Evolutionary conservation across 2,797 vertebrate genomes (phyloP).

Genomic region (Ciconia nigra): DNA sequence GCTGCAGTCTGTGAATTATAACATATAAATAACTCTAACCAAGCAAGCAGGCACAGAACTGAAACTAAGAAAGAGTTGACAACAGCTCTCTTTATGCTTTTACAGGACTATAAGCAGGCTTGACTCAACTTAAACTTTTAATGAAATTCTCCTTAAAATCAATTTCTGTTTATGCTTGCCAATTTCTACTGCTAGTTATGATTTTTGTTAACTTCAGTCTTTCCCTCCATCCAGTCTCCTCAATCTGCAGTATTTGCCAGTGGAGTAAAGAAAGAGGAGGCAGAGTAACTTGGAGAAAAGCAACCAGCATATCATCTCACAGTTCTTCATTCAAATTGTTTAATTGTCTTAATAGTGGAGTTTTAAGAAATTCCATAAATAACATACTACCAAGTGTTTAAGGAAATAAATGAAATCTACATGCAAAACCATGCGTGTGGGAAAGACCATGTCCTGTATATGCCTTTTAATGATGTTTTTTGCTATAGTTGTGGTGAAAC

Average conservation of each 20-base stretch:
- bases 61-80: not conserved
- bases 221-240: not conserved
- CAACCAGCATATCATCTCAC: not conserved
- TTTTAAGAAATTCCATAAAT: not conserved
- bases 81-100: not conserved
- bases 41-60: not conserved
- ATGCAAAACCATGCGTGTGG: not conserved
- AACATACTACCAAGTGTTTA: not conserved
- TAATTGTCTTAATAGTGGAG: not conserved
- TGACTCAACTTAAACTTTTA: not conserved
- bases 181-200: not conserved
- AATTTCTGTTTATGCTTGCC: not conserved
- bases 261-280: not conserved
- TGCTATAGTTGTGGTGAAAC: not conserved
- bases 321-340: not conserved
- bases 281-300: not conserved
- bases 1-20: not conserved
- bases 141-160: not conserved
- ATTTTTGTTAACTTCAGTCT: not conserved
- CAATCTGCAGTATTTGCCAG: not conserved
- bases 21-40: not conserved
- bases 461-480: not conserved
- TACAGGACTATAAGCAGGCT: not conserved
- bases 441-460: not conserved
- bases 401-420: not conserved